These are phyloP conservation scores for Salarias fasciatus DNA, from an alignment of 2,797 vertebrate genomes.

Conservation along the genomic window DNA sequence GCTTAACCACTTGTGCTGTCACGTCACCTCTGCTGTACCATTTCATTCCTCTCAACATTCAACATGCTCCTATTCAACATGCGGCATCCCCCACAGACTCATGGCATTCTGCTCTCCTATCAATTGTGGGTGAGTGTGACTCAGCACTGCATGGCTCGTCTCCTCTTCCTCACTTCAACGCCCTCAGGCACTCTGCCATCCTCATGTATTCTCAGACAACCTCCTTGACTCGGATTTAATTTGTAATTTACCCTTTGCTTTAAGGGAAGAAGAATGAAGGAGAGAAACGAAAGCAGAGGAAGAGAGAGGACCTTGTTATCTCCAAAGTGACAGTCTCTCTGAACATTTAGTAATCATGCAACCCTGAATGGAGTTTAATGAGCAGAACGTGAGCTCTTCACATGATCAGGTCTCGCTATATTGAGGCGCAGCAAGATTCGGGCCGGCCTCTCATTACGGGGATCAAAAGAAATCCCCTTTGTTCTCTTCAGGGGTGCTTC, in stretches of 20 bases:
- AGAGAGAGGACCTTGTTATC: neutral
- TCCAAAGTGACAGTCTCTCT: conserved; percentile 3
- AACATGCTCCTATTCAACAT: conserved; percentile 64
- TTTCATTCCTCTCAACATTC: conserved; percentile 63
- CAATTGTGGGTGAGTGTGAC: conserved; percentile 85
- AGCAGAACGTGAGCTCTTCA: conserved; percentile 31
- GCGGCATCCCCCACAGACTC: conserved; percentile 77
- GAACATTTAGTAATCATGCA: conserved; percentile 23
- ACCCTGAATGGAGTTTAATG: conserved; percentile 36
- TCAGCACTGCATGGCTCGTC: conserved; percentile 67
- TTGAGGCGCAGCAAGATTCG: conserved; percentile 20
- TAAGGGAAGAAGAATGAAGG: neutral
- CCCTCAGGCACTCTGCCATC: conserved; percentile 16
- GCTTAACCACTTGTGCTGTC: conserved; percentile 61
- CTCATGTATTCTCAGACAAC: conserved; percentile 35
- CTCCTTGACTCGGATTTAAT: conserved; percentile 30
- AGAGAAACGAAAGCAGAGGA: neutral
- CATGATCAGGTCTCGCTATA: conserved; percentile 38
- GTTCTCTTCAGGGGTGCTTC: conserved; percentile 39
- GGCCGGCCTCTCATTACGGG: conserved; percentile 47
- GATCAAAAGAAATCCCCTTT: conserved; percentile 63
- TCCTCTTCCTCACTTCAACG: conserved; percentile 42
- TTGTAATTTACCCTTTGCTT: conserved; percentile 13
- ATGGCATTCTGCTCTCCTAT: conserved; percentile 84
- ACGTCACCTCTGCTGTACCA: conserved; percentile 56